These are phyloP conservation scores for Trichosurus vulpecula DNA, from an alignment of 2,797 vertebrate genomes.

Conservation along the genomic window DNA sequence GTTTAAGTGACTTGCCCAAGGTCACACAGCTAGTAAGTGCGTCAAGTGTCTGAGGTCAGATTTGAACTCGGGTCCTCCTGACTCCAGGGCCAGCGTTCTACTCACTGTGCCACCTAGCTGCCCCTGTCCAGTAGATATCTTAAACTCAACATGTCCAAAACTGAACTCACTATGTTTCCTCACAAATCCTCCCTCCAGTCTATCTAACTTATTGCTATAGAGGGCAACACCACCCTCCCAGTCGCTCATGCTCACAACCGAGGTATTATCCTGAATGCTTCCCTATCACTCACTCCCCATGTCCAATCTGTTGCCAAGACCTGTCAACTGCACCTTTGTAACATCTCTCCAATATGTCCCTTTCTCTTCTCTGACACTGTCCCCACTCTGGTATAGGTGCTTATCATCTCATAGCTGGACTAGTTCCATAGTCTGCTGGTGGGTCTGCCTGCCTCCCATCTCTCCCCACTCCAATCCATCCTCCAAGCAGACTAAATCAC, in stretches of 20 bases:
- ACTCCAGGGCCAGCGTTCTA: too few species aligned
- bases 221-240: background rate
- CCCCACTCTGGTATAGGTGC: background rate
- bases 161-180: background rate
- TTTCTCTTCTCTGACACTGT: background rate
- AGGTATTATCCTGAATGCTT: background rate
- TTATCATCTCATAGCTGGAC: background rate
- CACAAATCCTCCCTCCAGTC: background rate
- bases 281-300: background rate
- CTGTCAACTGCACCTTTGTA: background rate
- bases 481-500: background rate
- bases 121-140: background rate
- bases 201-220: background rate
- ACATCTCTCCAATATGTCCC: background rate
- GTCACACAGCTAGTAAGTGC: too few species aligned
- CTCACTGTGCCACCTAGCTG: too few species aligned
- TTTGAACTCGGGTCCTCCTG: too few species aligned
- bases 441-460: background rate
- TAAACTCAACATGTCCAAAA: background rate
- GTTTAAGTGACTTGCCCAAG: too few species aligned
- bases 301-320: background rate
- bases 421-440: background rate
- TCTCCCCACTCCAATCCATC: background rate
- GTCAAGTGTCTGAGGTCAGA: too few species aligned
- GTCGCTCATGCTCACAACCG: background rate